Evolutionary conservation across 2,113 vertebrate genomes (phyloP).

Genomic region (Saimiri boliviensis): DNA sequence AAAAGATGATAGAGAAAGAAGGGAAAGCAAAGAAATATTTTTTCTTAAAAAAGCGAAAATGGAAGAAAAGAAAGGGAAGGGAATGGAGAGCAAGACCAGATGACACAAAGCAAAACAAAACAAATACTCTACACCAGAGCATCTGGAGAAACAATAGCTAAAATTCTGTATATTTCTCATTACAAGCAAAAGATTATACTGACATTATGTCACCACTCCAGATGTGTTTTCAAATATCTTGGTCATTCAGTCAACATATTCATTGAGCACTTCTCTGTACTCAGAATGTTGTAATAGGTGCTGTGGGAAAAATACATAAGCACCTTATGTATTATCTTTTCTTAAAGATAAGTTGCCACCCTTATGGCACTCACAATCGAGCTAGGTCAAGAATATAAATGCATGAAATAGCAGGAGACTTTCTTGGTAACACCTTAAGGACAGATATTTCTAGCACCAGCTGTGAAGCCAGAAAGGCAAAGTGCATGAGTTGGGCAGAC

Average conservation of each 20-base stretch:
- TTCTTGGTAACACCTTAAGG: neutral
- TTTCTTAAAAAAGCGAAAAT: neutral
- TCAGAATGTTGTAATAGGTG: neutral
- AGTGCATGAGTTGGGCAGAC: neutral
- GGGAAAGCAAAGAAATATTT: neutral
- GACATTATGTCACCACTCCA: neutral
- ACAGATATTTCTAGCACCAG: neutral
- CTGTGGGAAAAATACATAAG: neutral
- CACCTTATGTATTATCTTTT: too few relatives aligned
- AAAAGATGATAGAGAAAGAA: neutral
- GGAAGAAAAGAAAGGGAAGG: neutral
- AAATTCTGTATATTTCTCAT: neutral
- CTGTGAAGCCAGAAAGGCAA: neutral
- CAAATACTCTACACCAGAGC: neutral
- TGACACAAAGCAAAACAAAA: neutral
- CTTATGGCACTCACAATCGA: neutral
- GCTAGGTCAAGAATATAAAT: neutral
- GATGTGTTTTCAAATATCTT: slow-evolving; percentile 18
- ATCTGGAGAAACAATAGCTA: neutral
- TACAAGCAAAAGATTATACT: neutral
- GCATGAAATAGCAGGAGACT: neutral
- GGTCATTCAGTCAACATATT: neutral
- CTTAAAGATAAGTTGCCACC: neutral
- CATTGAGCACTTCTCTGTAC: neutral
- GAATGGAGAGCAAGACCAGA: neutral